phyloP scores from a whole-genome alignment of 1,140 invertebrate genomes.

The Lepidurus arcticus region DNA sequence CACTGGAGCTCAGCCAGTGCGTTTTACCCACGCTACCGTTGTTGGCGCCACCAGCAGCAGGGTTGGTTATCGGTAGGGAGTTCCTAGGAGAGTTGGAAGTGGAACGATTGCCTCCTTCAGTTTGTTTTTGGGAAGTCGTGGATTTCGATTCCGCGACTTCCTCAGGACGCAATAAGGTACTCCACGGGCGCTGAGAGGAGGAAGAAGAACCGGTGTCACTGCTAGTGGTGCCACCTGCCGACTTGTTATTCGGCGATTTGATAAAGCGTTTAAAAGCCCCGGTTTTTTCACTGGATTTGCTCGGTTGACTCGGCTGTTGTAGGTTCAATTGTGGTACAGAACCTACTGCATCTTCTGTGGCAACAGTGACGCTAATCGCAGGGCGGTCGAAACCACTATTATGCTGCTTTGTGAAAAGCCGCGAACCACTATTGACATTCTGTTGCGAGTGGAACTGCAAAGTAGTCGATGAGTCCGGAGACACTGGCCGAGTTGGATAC shows the following conservation, averaged over 20 bases:
- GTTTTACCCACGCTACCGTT: neutral
- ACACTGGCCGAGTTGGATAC: neutral
- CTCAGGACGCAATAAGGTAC: neutral
- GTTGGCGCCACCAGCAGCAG: neutral
- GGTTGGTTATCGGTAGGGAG: neutral
- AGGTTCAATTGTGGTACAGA: neutral
- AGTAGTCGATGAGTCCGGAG: neutral
- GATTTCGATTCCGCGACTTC: neutral
- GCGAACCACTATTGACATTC: slow-evolving; percentile 9
- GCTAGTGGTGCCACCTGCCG: neutral
- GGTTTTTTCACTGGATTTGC: neutral
- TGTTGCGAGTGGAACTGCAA: neutral
- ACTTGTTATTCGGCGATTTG: neutral
- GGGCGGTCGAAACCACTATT: neutral
- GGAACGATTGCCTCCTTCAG: neutral
- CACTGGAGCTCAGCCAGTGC: neutral
- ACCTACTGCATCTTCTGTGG: slow-evolving; percentile 1
- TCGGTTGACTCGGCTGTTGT: neutral
- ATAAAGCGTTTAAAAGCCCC: neutral
- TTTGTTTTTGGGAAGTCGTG: neutral
- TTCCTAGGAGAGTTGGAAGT: neutral
- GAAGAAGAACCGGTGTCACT: neutral
- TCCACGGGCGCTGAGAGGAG: neutral
- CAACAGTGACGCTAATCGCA: neutral
- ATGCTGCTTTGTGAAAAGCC: neutral